Evolutionary conservation across 1,140 invertebrate species (phyloP).

Genomic region (Tetramorium simillimum): DNA sequence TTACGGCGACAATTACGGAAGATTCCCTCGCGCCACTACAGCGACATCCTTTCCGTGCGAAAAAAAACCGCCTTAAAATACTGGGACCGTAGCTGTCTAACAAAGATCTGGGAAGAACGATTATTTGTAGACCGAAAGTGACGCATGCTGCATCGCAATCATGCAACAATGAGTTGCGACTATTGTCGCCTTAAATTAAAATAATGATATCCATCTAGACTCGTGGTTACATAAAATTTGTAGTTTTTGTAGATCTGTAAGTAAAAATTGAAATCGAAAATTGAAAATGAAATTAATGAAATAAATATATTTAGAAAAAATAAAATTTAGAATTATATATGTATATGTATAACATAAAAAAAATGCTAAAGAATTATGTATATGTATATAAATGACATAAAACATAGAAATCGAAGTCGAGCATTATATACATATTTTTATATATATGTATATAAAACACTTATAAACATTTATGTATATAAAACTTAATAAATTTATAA

Average conservation of each 20-base stretch:
- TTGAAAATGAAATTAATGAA: no score
- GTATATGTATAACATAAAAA: no score
- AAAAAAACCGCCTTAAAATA: background rate
- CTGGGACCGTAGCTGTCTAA: background rate
- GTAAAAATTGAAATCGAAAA: background rate
- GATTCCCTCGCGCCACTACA: background rate
- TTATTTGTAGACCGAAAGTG: background rate
- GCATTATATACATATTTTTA: no score
- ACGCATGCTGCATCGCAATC: background rate
- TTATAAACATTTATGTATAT: no score
- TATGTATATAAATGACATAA: no score
- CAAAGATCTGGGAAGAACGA: background rate
- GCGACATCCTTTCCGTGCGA: background rate
- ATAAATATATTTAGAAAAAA: no score
- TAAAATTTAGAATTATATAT: no score
- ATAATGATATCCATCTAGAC: background rate
- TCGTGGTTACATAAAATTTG: background rate
- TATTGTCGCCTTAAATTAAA: background rate
- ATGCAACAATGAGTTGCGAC: background rate
- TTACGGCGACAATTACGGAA: constrained; percentile 29
- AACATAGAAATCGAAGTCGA: no score
- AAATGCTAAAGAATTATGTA: no score
- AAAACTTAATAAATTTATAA: no score
- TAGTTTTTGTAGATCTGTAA: background rate
- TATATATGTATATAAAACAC: no score